phyloP scores from a whole-genome alignment of 53 echinoderm and acorn worm genomes.

The Actinopyga echinites region DNA sequence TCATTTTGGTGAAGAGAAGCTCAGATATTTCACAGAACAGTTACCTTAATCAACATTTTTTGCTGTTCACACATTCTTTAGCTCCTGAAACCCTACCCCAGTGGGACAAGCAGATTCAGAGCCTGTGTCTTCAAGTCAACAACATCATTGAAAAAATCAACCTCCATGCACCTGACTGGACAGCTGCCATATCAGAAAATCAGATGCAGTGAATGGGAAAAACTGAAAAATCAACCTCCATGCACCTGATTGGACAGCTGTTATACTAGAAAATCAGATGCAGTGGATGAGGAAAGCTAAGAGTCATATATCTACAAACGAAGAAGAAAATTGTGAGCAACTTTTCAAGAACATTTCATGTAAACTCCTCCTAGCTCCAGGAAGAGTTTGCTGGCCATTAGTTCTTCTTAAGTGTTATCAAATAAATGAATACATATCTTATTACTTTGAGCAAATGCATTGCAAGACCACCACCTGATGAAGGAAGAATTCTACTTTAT shows the following conservation, averaged over 20 bases:
- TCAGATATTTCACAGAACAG: background rate
- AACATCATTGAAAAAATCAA: constrained; percentile 96
- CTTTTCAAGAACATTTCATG: no score
- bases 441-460: no score
- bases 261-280: constrained; percentile 83
- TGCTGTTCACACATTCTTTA: constrained; percentile 15
- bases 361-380: no score
- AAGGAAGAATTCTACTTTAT: no score
- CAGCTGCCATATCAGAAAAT: constrained; percentile 67
- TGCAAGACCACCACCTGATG: no score
- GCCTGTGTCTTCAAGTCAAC: constrained; percentile 85
- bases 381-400: no score
- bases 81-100: constrained; percentile 88
- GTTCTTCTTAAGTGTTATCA: no score
- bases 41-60: background rate
- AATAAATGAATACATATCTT: no score
- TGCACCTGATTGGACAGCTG: constrained; percentile 89
- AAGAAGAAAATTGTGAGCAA: no score
- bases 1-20: no score
- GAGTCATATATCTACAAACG: no score
- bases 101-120: constrained; percentile 99
- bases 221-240: constrained; percentile 81
- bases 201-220: constrained; percentile 72
- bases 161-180: constrained; percentile 91
- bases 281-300: constrained; percentile 38